These are phyloP conservation scores for Arctopsyche grandis DNA, from an alignment of 1,140 invertebrate species.

Conservation along the genomic window DNA sequence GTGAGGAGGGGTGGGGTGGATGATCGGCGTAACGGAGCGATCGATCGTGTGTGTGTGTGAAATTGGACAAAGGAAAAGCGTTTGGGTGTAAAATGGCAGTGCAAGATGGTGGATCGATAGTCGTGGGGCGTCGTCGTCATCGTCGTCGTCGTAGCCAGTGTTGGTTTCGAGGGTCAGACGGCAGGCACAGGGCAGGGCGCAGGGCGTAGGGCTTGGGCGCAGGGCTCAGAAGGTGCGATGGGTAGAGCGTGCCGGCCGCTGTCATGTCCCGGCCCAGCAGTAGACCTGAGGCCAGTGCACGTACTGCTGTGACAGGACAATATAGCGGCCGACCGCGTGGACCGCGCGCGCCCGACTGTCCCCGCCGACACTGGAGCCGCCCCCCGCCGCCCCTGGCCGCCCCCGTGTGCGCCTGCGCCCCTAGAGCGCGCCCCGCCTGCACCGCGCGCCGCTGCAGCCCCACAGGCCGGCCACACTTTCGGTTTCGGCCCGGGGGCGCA, in stretches of 20 bases:
- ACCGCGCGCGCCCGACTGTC: constrained; percentile 56
- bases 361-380: constrained; percentile 44
- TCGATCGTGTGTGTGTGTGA: too few relatives aligned
- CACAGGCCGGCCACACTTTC: constrained; percentile 36
- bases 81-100: too few relatives aligned
- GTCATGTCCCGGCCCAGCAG: constrained; percentile 90
- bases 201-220: background rate
- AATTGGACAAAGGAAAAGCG: too few relatives aligned
- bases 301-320: constrained; percentile 96
- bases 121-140: too few relatives aligned
- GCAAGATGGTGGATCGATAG: too few relatives aligned
- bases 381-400: constrained; percentile 51
- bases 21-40: background rate
- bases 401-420: constrained; percentile 41
- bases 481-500: background rate
- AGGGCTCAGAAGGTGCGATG: background rate
- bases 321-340: constrained; percentile 73
- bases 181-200: constrained; percentile 1
- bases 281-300: constrained; percentile 68
- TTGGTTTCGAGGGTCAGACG: too few relatives aligned
- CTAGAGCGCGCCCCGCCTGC: constrained; percentile 31
- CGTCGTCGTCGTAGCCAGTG: too few relatives aligned
- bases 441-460: constrained; percentile 52
- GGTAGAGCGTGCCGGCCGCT: constrained; percentile 63
- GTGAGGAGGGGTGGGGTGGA: too few relatives aligned